These are phyloP conservation scores for Equus przewalskii DNA, from an alignment of 2,113 vertebrate genomes.

Conservation along the genomic window DNA sequence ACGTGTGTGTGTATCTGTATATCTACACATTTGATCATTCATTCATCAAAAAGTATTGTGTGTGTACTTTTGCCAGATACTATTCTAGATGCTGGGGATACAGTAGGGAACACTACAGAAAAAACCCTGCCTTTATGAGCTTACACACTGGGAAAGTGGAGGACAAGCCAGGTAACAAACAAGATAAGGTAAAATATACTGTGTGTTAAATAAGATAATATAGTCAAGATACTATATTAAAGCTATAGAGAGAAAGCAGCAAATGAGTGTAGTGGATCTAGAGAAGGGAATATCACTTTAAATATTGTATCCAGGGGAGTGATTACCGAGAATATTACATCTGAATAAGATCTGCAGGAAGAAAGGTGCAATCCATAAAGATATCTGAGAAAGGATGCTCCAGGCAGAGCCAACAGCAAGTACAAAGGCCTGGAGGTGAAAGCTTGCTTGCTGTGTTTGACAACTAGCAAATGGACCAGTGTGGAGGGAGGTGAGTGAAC, in stretches of 20 bases:
- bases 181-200: neutral
- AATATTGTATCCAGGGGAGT: neutral
- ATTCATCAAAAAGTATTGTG: neutral
- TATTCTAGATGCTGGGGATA: neutral
- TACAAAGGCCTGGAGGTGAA: neutral
- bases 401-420: neutral
- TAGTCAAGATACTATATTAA: neutral
- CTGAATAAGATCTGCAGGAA: neutral
- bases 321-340: neutral
- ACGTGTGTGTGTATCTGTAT: neutral
- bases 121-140: neutral
- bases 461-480: neutral
- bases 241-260: neutral
- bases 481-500: neutral
- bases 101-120: neutral
- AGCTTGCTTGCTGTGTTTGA: neutral
- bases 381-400: neutral
- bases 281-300: neutral
- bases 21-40: neutral
- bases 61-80: neutral
- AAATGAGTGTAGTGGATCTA: neutral
- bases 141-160: rapidly evolving
- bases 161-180: neutral
- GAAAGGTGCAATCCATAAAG: neutral
- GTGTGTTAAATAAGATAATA: neutral